phyloP scores from a whole-genome alignment of 2,797 vertebrate genomes.

The Lutjanus campechanus region DNA sequence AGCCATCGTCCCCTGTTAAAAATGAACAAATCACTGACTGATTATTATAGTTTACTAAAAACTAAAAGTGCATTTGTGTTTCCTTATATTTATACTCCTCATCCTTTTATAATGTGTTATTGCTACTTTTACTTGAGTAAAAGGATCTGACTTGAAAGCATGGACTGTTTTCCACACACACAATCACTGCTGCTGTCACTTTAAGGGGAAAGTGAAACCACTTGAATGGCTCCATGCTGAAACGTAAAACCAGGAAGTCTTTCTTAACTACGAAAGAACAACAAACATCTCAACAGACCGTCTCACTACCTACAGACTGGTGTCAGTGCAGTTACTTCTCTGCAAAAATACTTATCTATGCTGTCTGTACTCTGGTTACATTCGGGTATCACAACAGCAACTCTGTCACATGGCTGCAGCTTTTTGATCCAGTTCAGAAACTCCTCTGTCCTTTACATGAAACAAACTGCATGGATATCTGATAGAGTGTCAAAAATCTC shows the following conservation, averaged over 20 bases:
- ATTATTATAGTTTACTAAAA: too few species aligned
- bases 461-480: neutral
- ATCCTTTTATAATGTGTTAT: too few species aligned
- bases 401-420: slow-evolving; percentile 13
- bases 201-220: slow-evolving; percentile 63
- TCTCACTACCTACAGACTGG: neutral
- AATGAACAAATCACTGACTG: too few species aligned
- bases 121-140: neutral
- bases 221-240: neutral
- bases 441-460: neutral
- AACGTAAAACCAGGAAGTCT: slow-evolving; percentile 71
- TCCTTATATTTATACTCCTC: neutral
- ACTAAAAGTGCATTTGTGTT: too few species aligned
- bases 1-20: too few species aligned
- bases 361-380: neutral
- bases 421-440: neutral
- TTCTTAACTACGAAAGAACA: slow-evolving; percentile 21
- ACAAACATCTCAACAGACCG: slow-evolving; percentile 34
- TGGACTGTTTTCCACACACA: neutral
- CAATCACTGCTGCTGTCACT: slow-evolving; percentile 36
- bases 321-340: neutral
- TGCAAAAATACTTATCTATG: neutral
- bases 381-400: neutral
- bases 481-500: neutral
- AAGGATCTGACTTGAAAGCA: neutral